Percentiles rank a stretch among this genome's conserved stretches.
Conservation (phyloP, 2,797 vertebrate species). For the Buceros bicornis region DNA sequence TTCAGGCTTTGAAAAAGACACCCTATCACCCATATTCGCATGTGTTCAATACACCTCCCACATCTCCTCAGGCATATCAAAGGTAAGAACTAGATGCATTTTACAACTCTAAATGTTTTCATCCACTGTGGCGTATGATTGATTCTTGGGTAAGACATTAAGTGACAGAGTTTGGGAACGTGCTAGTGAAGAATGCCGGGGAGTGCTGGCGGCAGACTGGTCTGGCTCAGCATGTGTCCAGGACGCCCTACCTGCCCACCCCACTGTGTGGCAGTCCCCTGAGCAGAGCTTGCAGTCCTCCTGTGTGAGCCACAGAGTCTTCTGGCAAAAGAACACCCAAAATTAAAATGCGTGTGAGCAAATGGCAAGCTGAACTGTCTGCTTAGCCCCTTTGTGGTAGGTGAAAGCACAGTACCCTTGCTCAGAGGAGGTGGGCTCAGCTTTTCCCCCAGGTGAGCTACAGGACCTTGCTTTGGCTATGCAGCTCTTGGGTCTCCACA, state of each 20-base stretch:
- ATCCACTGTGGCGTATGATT: not conserved
- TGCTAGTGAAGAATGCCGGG: not conserved
- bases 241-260: not conserved
- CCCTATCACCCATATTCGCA: slow-evolving; percentile 96
- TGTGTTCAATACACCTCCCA: slow-evolving; percentile 90
- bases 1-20: slow-evolving; percentile 99
- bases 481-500: not conserved
- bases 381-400: not conserved
- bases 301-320: rapidly evolving
- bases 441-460: rapidly evolving
- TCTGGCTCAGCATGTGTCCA: rapidly evolving
- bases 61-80: slow-evolving; percentile 91
- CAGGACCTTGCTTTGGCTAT: not conserved
- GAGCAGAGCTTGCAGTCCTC: not conserved
- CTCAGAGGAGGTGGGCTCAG: not conserved
- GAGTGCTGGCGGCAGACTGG: rapidly evolving
- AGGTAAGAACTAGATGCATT: slow-evolving; percentile 83
- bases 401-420: not conserved
- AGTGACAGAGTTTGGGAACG: not conserved
- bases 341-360: not conserved
- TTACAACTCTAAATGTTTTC: slow-evolving; percentile 53
- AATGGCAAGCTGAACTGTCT: not conserved
- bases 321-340: not conserved
- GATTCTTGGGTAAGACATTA: not conserved
- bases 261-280: not conserved